Evolutionary conservation across 2,888 invertebrate species (phyloP), one percentile per base, ranked within the genome.

Genomic region (Tenthredo notha): DNA sequence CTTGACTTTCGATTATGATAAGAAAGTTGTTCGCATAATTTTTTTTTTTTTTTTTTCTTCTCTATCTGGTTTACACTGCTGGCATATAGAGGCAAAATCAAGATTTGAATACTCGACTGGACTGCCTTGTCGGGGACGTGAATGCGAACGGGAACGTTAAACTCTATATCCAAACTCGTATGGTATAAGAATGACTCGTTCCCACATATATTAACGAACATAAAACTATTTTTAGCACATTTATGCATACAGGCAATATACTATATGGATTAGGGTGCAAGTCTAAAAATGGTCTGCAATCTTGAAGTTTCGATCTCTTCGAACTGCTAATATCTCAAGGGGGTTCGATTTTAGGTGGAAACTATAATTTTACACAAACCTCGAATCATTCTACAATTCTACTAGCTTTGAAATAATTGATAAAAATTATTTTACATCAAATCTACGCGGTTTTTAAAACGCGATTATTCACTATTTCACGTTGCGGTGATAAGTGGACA

Each of bases 41-140:
- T 54, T 29, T 33, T 18, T 7, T 1, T 6, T 33, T 67, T 67
- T 67, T 54, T 29, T 33, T 18, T 7, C 7, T 6, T 33, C 1
- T 33, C 33, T 18, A 67, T 25, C 29, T 33, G 12, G 18, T 67
- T 25, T 18, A 67, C 25, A 33, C 18, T 67, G 67, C 18, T 67
- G 29, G 18, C 18, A 15, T 10, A 4, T 4, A 25, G 21, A 43
- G 61, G 40, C 10, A 15, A 37, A 83, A 80, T 12, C 37, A 7
- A 40, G n/a, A 83, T 67, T 83, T 83, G 83, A 83, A 83, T 83
- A 83, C 83, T 47, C 83, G 83, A 67, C 83, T 33, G 83, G 83
- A 83, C 83, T 83, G 70, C 83, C 83, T 83, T 83, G 83, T 83
- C 70, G 70, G 83, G 83, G 83, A 33, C 83, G 67, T 70, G 70